Conservation (phyloP, 2,888 invertebrate genomes). For the Ennomos erosarius region DNA sequence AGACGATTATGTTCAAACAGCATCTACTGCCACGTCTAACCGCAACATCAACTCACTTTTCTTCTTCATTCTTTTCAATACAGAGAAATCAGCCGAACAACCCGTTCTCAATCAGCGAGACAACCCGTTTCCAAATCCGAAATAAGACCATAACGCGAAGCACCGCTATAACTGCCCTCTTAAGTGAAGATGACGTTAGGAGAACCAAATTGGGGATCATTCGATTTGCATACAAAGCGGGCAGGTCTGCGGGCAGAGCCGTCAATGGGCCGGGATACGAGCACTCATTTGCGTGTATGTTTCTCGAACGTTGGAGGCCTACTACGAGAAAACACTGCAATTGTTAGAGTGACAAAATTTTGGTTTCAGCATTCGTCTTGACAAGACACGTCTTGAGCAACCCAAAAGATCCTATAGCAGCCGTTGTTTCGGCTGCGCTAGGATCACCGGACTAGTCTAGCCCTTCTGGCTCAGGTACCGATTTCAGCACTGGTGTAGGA, state of each 20-base stretch:
- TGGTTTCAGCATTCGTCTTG: too few relatives aligned
- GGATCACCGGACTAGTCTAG: too few relatives aligned
- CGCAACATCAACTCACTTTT: too few relatives aligned
- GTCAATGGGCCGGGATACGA: constrained; percentile 60
- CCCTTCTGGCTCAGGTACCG: too few relatives aligned
- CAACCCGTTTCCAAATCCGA: constrained; percentile 38
- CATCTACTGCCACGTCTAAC: too few relatives aligned
- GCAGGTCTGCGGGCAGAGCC: constrained; percentile 44
- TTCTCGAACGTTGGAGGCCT: constrained; percentile 2
- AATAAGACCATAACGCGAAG: constrained; percentile 51
- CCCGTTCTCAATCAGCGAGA: constrained; percentile 32
- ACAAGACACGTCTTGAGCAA: too few relatives aligned
- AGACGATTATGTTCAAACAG: too few relatives aligned
- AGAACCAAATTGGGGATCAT: constrained; percentile 71
- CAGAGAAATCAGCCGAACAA: constrained; percentile 14
- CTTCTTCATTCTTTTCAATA: too few relatives aligned
- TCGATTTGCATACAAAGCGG: constrained; percentile 79
- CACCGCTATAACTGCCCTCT: constrained; percentile 53
- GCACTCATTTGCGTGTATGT: constrained; percentile 29
- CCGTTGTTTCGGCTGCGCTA: too few relatives aligned
- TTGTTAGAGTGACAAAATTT: too few relatives aligned
- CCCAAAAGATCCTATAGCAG: too few relatives aligned
- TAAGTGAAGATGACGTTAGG: constrained; percentile 64
- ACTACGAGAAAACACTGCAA: neutral
- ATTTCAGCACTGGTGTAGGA: too few relatives aligned